These are phyloP conservation scores for Crematogaster levior DNA, from an alignment of 2,888 invertebrate genomes.

Conservation along the genomic window DNA sequence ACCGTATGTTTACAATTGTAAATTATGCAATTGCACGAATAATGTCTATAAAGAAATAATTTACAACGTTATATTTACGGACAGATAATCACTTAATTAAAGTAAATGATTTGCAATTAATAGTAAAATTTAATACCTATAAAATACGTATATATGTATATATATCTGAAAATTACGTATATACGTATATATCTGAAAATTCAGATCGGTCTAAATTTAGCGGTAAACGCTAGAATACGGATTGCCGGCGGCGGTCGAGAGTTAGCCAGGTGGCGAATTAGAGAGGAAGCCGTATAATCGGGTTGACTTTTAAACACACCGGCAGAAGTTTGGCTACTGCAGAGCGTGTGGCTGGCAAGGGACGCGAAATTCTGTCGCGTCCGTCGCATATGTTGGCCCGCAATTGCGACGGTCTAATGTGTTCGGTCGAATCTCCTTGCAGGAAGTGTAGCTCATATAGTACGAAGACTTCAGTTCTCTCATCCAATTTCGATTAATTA, in stretches of 20 bases:
- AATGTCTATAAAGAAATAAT: background rate
- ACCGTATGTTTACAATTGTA: background rate
- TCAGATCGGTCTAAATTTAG: conserved; percentile 10
- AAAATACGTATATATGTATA: background rate
- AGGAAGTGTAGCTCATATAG: conserved; percentile 32
- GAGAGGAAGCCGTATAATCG: conserved; percentile 30
- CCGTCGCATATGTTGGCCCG: conserved; percentile 43
- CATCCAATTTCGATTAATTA: conserved; percentile 26
- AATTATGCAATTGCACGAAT: background rate
- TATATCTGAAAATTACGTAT: background rate
- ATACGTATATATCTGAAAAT: conserved; percentile 13
- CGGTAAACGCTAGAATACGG: conserved; percentile 4
- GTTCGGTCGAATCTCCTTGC: conserved; percentile 32
- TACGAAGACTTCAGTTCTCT: background rate
- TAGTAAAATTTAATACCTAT: conserved; percentile 13
- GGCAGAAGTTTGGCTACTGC: conserved; percentile 24
- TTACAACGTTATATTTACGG: background rate
- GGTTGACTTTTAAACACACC: conserved; percentile 24
- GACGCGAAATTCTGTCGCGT: conserved; percentile 41
- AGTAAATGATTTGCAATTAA: background rate
- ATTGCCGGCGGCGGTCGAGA: conserved; percentile 25
- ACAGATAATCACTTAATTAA: background rate
- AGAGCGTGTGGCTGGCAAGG: conserved; percentile 41
- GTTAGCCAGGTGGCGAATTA: conserved; percentile 38
- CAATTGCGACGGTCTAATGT: conserved; percentile 16